phyloP scores from a whole-genome alignment of 2,113 vertebrate genomes.

The Montifringilla adamsi region DNA sequence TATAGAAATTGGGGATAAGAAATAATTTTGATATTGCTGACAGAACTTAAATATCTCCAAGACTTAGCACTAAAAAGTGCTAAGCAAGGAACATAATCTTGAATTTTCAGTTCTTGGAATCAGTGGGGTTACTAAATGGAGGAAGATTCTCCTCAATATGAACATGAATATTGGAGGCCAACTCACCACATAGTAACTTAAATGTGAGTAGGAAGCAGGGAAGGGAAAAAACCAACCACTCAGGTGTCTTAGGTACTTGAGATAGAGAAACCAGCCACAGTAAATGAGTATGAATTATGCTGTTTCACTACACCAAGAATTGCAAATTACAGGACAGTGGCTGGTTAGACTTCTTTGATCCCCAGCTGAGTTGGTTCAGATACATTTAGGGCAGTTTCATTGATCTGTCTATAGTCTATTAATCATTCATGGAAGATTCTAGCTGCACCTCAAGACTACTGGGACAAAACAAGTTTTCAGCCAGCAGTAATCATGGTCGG shows the following conservation, averaged over 20 bases:
- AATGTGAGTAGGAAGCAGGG: not conserved
- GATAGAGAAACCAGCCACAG: constrained; percentile 30
- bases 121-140: not conserved
- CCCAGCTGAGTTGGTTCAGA: constrained; percentile 21
- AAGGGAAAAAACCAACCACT: constrained; percentile 2
- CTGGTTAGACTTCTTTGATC: not conserved
- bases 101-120: not conserved
- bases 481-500: constrained; percentile 49
- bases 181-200: not conserved
- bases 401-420: constrained; percentile 50
- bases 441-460: constrained; percentile 29
- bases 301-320: constrained; percentile 31
- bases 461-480: constrained; percentile 66
- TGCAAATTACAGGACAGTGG: constrained; percentile 2
- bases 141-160: not conserved
- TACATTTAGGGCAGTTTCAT: constrained; percentile 38
- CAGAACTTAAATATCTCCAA: constrained; percentile 2
- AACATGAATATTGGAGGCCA: not conserved
- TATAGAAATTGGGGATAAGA: not conserved
- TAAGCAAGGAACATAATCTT: not conserved
- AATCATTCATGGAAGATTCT: constrained; percentile 55
- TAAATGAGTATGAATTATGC: constrained; percentile 50
- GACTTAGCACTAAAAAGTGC: not conserved
- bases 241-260: constrained; percentile 32
- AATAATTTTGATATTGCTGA: constrained; percentile 10